Base-by-base conservation (phyloP, 2,888 invertebrate genomes). In the Salticus scenicus region DNA sequence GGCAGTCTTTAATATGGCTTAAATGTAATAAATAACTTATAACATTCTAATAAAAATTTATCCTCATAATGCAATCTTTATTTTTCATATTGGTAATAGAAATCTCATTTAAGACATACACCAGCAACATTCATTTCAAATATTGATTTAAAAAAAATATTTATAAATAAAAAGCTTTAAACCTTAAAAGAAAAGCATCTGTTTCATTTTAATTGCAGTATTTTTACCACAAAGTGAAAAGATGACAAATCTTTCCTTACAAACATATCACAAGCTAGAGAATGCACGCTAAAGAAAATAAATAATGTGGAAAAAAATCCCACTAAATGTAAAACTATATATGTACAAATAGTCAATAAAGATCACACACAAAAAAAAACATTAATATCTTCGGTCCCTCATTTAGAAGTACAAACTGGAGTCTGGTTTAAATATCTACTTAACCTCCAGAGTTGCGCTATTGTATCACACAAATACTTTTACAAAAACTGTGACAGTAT, bases 401-500 rank as follows among this genome's bases (percentile, higher is more conserved):
- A 4, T 28, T 12, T 28, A 17, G 8, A 28, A 20, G 8, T 63
- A 63, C 27, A 7, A 7, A 5, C 10, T 28, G 28, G 12, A 63
- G 63, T 63, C 8, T 63, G 63, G 27, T 27, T 27, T 28, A 28
- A 28, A 20, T 27, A 0, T 63, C 5, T 17, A n/a, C 17, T 10
- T 17, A 47, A 47, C 17, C 63, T 63, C 12, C 63, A 28, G 17
- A 63, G 28, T 63, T 20, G 8, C 27, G 8, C 17, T 47, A 37
- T 47, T 47, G 2, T 47, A 47, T 47, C 47, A 47, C 47, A 47
- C 47, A 47, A 57, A 24, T 24, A 20, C 20, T 24, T 17, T 57
- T 57, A 57, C 24, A 57, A 57, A 47, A 57, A 57, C 24, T 57
- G 57, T 57, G 57, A 57, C 57, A 5, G n/a, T n/a, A n/a, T n/a